These are phyloP conservation scores for Netelia melanura DNA, from an alignment of 2,888 invertebrate genomes.

Conservation along the genomic window DNA sequence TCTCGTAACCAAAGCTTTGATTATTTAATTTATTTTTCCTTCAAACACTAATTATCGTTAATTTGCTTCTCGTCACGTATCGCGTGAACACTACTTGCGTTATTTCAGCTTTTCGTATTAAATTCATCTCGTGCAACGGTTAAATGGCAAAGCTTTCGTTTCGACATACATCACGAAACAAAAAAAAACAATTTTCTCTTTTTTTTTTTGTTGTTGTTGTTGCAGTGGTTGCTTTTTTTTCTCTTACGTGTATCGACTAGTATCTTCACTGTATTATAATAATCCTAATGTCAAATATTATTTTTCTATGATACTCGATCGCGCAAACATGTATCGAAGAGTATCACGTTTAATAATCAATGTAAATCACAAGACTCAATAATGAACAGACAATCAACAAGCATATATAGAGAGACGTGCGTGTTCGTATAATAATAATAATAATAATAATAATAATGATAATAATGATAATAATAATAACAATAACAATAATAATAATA, in stretches of 20 bases:
- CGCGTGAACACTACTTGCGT: constrained; percentile 7
- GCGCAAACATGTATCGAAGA: constrained; percentile 64
- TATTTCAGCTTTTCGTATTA: background rate
- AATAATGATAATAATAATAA: constrained; percentile 30
- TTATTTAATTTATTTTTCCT: background rate
- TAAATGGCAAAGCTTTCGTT: constrained; percentile 62
- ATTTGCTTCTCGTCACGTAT: background rate
- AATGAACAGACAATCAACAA: constrained; percentile 74
- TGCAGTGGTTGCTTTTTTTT: background rate
- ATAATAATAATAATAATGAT: constrained; percentile 39
- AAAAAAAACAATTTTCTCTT: constrained; percentile 12
- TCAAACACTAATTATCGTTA: background rate
- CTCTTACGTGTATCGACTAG: constrained; percentile 68
- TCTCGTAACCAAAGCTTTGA: constrained; percentile 77
- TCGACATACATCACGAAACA: constrained; percentile 28
- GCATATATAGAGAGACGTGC: constrained; percentile 74
- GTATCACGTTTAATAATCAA: constrained; percentile 72
- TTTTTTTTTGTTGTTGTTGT: background rate
- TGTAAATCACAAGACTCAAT: constrained; percentile 65
- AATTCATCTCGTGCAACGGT: constrained; percentile 25
- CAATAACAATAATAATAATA: constrained; percentile 25
- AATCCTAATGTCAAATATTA: constrained; percentile 61
- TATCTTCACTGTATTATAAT: constrained; percentile 51
- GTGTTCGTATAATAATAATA: constrained; percentile 66
- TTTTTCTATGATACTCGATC: constrained; percentile 61